Evolutionary conservation across 2,888 invertebrate genomes (phyloP).

Genomic region (Acleris cristana): DNA sequence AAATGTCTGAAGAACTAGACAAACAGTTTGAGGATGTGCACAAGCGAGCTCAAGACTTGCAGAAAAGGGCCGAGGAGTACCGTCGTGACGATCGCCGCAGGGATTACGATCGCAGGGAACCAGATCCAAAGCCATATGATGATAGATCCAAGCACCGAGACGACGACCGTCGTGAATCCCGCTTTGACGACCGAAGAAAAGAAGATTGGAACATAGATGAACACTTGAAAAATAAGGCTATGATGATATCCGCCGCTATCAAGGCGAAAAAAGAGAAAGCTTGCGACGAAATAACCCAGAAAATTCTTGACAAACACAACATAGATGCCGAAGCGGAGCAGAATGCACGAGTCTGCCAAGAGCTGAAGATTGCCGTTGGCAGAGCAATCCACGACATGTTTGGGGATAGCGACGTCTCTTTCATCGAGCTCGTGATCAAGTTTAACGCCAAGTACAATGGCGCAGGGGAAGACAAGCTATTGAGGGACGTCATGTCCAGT

Average conservation of each 20-base stretch:
- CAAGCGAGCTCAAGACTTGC: slow-evolving; percentile 64
- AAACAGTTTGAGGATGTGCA: slow-evolving; percentile 71
- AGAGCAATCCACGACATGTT: slow-evolving; percentile 63
- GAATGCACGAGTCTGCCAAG: slow-evolving; percentile 53
- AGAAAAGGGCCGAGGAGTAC: slow-evolving; percentile 64
- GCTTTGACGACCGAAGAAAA: slow-evolving; percentile 41
- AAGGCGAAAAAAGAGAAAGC: slow-evolving; percentile 65
- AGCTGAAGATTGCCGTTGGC: slow-evolving; percentile 52
- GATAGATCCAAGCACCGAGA: slow-evolving; percentile 17
- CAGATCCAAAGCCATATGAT: slow-evolving; percentile 12
- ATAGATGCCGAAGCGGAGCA: slow-evolving; percentile 49
- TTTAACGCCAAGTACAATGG: slow-evolving; percentile 60
- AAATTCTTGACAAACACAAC: slow-evolving; percentile 58
- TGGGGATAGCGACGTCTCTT: slow-evolving; percentile 63
- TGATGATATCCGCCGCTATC: slow-evolving; percentile 21
- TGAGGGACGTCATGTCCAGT: slow-evolving; percentile 58
- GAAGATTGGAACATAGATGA: slow-evolving; percentile 30
- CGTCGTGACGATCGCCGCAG: slow-evolving; percentile 46
- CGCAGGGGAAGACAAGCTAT: slow-evolving; percentile 60
- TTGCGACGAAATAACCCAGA: slow-evolving; percentile 57
- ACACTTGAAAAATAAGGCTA: slow-evolving; percentile 19
- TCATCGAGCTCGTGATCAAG: slow-evolving; percentile 67
- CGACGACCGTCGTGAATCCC: slow-evolving; percentile 38
- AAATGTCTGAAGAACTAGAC: slow-evolving; percentile 50
- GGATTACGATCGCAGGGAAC: slow-evolving; percentile 30